phyloP scores from a whole-genome alignment of 2,113 vertebrate genomes.

The Talpa occidentalis region DNA sequence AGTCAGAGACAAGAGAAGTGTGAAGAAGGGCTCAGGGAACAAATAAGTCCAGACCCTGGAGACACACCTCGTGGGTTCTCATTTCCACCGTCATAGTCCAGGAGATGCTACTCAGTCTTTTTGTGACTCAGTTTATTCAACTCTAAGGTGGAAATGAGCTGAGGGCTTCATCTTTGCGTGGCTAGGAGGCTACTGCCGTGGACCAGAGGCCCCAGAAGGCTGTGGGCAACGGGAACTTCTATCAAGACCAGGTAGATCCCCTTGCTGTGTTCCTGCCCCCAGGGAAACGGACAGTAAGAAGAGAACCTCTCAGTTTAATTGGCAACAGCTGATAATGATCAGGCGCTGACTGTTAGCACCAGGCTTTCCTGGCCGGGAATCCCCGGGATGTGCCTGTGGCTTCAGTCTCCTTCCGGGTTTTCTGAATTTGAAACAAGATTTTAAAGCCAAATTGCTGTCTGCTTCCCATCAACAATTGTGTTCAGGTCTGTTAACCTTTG shows the following conservation, averaged over 20 bases:
- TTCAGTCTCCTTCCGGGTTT: neutral
- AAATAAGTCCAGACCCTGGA: neutral
- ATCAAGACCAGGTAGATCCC: neutral
- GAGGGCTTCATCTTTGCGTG: neutral
- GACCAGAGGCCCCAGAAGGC: too few species aligned
- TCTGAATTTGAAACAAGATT: neutral
- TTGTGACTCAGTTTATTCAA: neutral
- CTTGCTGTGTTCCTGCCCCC: neutral
- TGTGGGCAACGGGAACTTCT: neutral
- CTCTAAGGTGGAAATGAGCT: neutral
- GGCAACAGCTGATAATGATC: neutral
- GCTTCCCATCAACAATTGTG: neutral
- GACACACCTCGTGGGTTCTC: neutral
- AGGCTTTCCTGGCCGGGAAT: too few species aligned
- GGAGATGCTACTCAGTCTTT: neutral
- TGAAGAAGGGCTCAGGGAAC: neutral
- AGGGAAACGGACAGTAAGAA: slow-evolving; percentile 7
- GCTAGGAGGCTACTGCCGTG: too few species aligned
- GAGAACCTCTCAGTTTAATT: neutral
- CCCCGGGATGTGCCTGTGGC: neutral
- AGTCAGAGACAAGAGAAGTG: neutral
- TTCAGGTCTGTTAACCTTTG: neutral
- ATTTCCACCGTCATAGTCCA: neutral
- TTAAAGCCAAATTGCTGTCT: neutral
- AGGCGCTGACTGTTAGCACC: neutral